Percentiles rank a stretch among this genome's conserved stretches.
These are phyloP conservation scores for Drosophila aldrichi DNA, from an alignment of 2,888 invertebrate genomes.

Conservation along the genomic window DNA sequence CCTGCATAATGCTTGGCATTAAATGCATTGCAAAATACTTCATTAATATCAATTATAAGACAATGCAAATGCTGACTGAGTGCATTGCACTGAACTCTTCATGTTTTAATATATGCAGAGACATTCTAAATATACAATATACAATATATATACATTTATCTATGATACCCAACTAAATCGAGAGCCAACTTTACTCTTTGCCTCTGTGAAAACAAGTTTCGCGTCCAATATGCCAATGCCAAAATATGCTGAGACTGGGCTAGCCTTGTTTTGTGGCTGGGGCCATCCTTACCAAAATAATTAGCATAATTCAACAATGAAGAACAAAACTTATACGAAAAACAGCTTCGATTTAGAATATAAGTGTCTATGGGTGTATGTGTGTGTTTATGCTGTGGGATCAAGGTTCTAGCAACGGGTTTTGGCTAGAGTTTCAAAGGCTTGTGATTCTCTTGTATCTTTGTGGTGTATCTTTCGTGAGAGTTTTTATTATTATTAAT, in stretches of 20 bases:
- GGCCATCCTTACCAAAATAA: slow-evolving; percentile 70
- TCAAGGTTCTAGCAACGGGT: slow-evolving; percentile 58
- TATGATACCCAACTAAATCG: neutral
- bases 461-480: slow-evolving; percentile 5
- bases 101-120: neutral
- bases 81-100: slow-evolving; percentile 6
- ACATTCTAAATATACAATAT: neutral
- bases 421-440: slow-evolving; percentile 31
- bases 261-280: slow-evolving; percentile 17
- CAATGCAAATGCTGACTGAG: neutral
- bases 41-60: slow-evolving; percentile 12
- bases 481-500: slow-evolving; percentile 1
- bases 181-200: neutral
- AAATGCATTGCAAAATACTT: slow-evolving; percentile 5
- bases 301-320: slow-evolving; percentile 74
- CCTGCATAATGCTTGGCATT: neutral
- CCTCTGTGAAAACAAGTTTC: slow-evolving; percentile 43
- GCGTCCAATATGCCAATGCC: slow-evolving; percentile 17
- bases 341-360: slow-evolving; percentile 60
- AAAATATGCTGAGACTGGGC: slow-evolving; percentile 20
- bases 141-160: neutral
- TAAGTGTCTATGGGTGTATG: neutral
- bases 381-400: slow-evolving; percentile 23
- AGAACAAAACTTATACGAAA: slow-evolving; percentile 58
- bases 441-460: slow-evolving; percentile 14